Evolutionary conservation across 2,113 vertebrate species (phyloP), one percentile per base, ranked within the genome.

Genomic region (Platysteira castanea): DNA sequence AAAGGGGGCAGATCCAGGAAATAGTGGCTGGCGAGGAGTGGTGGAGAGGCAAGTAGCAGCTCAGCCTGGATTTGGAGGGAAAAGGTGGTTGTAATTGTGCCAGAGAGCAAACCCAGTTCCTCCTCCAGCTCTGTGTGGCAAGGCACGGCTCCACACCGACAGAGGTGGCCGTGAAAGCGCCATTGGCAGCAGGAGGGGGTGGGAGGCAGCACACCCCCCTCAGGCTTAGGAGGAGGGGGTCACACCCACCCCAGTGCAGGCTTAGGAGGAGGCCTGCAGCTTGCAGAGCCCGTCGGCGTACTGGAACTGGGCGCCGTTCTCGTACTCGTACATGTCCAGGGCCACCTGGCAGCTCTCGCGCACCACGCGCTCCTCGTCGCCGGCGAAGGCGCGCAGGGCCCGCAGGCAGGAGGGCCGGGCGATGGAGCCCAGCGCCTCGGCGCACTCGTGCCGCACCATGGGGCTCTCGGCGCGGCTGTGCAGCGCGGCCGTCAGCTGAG

Each of bases 291-390:
- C 98, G 0, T 99, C 98, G 0, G 99, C 99, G 0, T 99, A 99
- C 96, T 99, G 99, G 95, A 99, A 99, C 93, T 99, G 97, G 0
- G 82, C 3, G 8, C 98, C 86, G 31, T 96, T 98, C 95, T 99
- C 98, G 0, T 99, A 97, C 69, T 98, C 97, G 7, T 99, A 98
- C 99, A 99, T 98, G 97, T 99, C 99, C 94, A 99, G 95, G 0
- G 99, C 99, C 59, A 99, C 99, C 93, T 98, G 98, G 16, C 99
- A 99, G 96, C 99, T 99, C 97, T 99, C 99, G 11, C 99, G 98
- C 56, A 99, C 99, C 39, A 99, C 99, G 0, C 98, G 98, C 90
- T 99, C 99, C 6, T 77, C 8, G 11, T 99, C 99, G 1, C 3
- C 5, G 9, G 95, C 49, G 14, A 98, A 98, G 5, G 80, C 93